Evolutionary conservation across 1,140 invertebrate genomes (phyloP).

Genomic region (Calycopis cecrops): DNA sequence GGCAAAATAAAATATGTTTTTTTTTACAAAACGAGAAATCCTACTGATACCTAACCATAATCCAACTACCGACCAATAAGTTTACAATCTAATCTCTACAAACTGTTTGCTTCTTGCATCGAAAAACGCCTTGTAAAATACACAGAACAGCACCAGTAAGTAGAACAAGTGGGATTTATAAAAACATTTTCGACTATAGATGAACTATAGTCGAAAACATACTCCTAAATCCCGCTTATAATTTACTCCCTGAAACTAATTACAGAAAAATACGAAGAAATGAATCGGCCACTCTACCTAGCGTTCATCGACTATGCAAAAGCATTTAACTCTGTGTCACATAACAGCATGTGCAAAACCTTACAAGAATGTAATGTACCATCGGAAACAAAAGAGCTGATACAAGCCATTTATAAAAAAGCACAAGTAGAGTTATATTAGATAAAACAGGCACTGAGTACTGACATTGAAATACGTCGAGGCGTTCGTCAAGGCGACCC

Average conservation of each 20-base stretch:
- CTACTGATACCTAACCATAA: too few species aligned
- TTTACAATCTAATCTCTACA: slow-evolving; percentile 9
- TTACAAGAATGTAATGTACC: too few species aligned
- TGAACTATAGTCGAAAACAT: too few species aligned
- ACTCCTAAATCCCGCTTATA: too few species aligned
- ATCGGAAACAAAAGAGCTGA: too few species aligned
- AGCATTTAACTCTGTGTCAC: slow-evolving; percentile 19
- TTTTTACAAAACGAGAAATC: too few species aligned
- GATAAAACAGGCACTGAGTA: too few species aligned
- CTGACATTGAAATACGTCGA: too few species aligned
- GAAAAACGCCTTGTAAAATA: slow-evolving; percentile 11
- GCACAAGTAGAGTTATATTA: too few species aligned
- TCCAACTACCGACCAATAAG: slow-evolving; percentile 13
- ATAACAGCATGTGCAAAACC: too few species aligned
- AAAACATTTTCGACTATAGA: slow-evolving; percentile 6
- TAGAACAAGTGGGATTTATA: slow-evolving; percentile 10
- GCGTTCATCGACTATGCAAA: slow-evolving; percentile 19
- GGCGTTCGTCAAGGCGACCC: too few species aligned
- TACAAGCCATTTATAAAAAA: too few species aligned
- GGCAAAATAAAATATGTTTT: slow-evolving; percentile 12
- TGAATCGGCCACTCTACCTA: slow-evolving; percentile 12
- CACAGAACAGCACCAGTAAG: slow-evolving; percentile 12
- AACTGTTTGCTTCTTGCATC: slow-evolving; percentile 10
- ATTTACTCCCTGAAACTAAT: slow-evolving; percentile 13
- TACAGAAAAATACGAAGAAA: slow-evolving; percentile 18